These are phyloP conservation scores for Molossus alvarezi DNA, from an alignment of 2,797 vertebrate genomes.

Conservation along the genomic window DNA sequence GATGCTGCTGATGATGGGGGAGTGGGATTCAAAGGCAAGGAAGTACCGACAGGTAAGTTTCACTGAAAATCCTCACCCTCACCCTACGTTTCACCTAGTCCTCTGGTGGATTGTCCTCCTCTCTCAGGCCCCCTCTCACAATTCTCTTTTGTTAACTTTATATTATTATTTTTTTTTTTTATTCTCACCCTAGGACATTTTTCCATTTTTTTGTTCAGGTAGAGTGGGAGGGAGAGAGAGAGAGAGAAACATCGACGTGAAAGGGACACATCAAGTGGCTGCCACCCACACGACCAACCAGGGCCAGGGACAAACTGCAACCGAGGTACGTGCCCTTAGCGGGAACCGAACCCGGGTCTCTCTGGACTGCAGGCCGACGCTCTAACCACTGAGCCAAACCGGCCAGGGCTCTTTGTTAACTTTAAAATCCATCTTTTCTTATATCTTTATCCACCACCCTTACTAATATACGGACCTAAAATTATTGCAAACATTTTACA, in stretches of 20 bases:
- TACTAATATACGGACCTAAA: not conserved
- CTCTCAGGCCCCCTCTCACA: not conserved
- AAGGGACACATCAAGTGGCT: too few relatives aligned
- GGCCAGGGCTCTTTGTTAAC: not conserved
- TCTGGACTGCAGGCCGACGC: too few relatives aligned
- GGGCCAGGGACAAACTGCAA: too few relatives aligned
- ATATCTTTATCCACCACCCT: not conserved
- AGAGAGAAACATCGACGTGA: too few relatives aligned
- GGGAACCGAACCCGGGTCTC: too few relatives aligned
- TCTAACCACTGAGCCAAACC: too few relatives aligned
- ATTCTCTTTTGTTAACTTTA: not conserved
- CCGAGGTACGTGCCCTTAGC: too few relatives aligned
- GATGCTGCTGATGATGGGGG: accelerated
- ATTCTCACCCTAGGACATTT: too few relatives aligned
- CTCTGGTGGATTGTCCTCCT: not conserved
- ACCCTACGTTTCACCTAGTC: not conserved
- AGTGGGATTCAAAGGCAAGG: not conserved
- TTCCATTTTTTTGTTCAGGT: too few relatives aligned
- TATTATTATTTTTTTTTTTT: too few relatives aligned
- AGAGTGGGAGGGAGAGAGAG: too few relatives aligned
- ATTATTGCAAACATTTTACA: not conserved
- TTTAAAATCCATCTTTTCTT: not conserved
- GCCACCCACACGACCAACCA: too few relatives aligned
- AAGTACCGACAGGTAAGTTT: not conserved
- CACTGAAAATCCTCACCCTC: not conserved